A percentile compares a stretch with the other conserved stretches of the same genome.
These are phyloP conservation scores for Nothocercus julius DNA, from an alignment of 2,113 vertebrate genomes.

Conservation along the genomic window DNA sequence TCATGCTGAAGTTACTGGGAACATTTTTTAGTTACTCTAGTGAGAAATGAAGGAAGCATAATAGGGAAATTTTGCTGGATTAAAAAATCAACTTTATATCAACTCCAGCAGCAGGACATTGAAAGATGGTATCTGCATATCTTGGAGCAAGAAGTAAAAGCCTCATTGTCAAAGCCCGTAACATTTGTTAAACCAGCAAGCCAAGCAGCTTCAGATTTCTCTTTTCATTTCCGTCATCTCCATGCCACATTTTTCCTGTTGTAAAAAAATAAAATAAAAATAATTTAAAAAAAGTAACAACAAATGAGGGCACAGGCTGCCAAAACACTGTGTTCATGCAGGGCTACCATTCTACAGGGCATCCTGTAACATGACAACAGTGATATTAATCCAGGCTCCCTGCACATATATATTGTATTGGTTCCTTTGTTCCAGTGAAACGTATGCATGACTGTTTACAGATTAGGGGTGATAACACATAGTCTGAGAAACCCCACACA, in stretches of 20 bases:
- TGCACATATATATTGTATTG: background rate
- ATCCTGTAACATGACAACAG: background rate
- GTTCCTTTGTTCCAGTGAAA: background rate
- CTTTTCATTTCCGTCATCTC: background rate
- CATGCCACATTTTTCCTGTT: background rate
- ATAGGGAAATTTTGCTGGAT: background rate
- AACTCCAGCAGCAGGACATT: background rate
- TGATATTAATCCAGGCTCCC: background rate
- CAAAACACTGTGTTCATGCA: background rate
- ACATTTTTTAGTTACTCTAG: background rate
- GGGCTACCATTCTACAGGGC: background rate
- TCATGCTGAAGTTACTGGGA: background rate
- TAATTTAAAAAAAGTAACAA: background rate
- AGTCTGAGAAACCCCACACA: background rate
- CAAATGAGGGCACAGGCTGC: background rate
- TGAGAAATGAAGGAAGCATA: background rate
- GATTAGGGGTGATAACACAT: background rate
- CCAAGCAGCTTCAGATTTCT: conserved; percentile 40
- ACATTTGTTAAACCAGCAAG: background rate
- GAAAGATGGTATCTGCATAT: background rate
- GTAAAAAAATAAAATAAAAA: background rate
- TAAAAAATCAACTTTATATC: background rate
- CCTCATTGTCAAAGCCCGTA: background rate
- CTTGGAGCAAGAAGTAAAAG: conserved; percentile 42
- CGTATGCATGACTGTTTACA: background rate